These are phyloP conservation scores for Paramacrobiotus metropolitanus DNA, from an alignment of 1,140 invertebrate genomes.

Conservation along the genomic window DNA sequence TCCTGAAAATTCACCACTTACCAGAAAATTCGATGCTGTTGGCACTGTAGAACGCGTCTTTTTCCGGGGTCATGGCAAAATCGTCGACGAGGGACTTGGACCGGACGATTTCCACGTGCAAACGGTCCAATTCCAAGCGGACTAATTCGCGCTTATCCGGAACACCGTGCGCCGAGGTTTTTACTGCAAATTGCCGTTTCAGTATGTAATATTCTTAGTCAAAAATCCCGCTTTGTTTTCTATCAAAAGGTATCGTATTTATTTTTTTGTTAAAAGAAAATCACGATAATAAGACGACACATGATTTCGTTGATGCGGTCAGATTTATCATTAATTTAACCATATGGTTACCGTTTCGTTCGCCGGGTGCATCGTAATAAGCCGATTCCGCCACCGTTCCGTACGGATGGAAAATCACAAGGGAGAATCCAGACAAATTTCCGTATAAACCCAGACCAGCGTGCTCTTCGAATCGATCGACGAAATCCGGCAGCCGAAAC, in stretches of 20 bases:
- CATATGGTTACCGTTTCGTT: not conserved
- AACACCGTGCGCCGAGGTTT: not conserved
- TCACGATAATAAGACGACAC: no score
- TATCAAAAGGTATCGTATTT: no score
- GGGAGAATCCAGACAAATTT: slow-evolving; percentile 66
- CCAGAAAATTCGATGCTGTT: slow-evolving; percentile 3
- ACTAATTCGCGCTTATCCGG: slow-evolving; percentile 1
- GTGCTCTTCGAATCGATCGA: not conserved
- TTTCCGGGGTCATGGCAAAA: not conserved
- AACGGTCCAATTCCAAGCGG: not conserved
- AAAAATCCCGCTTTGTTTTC: no score
- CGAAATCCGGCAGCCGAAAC: not conserved
- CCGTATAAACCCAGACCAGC: not conserved
- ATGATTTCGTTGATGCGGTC: no score
- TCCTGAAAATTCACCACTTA: not conserved
- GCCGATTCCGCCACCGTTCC: slow-evolving; percentile 25
- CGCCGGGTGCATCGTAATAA: not conserved
- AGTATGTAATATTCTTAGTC: no score
- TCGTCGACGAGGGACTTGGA: not conserved
- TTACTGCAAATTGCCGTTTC: no score
- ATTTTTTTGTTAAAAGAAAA: no score
- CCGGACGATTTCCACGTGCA: not conserved
- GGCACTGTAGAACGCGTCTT: not conserved
- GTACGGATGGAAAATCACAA: slow-evolving; percentile 93
- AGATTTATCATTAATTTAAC: not conserved